Evolutionary conservation across 2,113 vertebrate genomes (phyloP).

Genomic region (Dicaeum eximium): DNA sequence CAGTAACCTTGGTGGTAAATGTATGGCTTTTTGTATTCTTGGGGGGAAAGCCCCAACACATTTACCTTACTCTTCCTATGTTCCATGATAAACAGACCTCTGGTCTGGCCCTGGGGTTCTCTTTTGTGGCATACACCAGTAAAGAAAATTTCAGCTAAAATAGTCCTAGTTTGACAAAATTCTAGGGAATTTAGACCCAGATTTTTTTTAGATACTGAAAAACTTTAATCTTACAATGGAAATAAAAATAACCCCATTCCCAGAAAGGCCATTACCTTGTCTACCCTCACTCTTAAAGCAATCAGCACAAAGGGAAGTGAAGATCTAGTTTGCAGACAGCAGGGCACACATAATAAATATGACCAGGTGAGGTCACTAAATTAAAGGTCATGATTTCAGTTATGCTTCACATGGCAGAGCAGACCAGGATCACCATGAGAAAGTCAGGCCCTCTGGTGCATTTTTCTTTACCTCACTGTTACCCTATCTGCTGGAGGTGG

Average conservation of each 20-base stretch:
- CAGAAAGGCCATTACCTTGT: background rate
- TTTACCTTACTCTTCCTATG: background rate
- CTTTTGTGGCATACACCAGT: background rate
- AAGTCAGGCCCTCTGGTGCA: background rate
- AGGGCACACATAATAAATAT: background rate
- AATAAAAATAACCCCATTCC: background rate
- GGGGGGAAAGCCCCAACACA: background rate
- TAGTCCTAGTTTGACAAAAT: background rate
- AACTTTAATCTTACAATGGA: background rate
- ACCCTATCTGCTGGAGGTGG: background rate
- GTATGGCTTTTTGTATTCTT: background rate
- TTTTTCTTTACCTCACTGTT: background rate
- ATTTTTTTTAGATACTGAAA: background rate
- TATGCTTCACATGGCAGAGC: background rate
- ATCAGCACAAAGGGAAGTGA: background rate
- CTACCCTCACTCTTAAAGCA: background rate
- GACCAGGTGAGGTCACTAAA: background rate
- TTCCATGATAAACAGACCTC: background rate
- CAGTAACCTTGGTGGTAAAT: background rate
- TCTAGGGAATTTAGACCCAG: background rate
- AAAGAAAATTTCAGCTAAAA: background rate
- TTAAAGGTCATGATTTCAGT: background rate
- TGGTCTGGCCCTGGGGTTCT: background rate
- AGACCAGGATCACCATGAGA: background rate
- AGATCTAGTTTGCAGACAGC: background rate